Evolutionary conservation across 2,113 vertebrate genomes (phyloP).

Genomic region (Coturnix japonica): DNA sequence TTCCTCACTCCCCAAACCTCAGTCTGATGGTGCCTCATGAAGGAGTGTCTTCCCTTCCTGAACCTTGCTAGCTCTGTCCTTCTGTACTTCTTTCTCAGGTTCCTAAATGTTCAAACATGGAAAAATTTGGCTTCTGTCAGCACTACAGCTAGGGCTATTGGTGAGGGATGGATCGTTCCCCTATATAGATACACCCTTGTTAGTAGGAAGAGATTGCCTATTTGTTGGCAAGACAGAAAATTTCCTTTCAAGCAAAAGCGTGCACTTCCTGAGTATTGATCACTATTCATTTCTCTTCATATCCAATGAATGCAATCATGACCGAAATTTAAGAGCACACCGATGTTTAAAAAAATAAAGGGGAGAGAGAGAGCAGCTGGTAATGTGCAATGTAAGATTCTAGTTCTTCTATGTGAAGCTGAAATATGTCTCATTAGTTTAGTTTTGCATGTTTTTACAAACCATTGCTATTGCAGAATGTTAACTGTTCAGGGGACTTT

Average conservation of each 20-base stretch:
- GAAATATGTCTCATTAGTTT: background rate
- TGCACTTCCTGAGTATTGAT: background rate
- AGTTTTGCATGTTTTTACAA: conserved; percentile 15
- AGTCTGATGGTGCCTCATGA: background rate
- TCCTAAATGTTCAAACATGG: background rate
- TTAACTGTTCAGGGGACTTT: conserved; percentile 6
- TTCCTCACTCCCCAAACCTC: background rate
- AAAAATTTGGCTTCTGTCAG: background rate
- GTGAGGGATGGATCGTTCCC: background rate
- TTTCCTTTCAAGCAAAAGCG: background rate
- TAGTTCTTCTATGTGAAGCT: background rate
- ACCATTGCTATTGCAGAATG: conserved; percentile 26
- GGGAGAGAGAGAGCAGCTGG: background rate
- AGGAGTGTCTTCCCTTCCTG: background rate
- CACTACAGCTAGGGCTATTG: background rate
- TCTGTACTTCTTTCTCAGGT: background rate
- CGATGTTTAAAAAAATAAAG: accelerated
- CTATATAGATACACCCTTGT: background rate
- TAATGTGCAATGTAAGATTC: background rate
- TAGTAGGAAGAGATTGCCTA: background rate
- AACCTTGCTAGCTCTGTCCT: background rate
- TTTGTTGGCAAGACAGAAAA: background rate
- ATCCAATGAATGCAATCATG: background rate
- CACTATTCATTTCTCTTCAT: background rate
- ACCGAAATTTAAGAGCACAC: background rate